Evolutionary conservation across 2,888 invertebrate species (phyloP).

Genomic region (Anorthoa munda): DNA sequence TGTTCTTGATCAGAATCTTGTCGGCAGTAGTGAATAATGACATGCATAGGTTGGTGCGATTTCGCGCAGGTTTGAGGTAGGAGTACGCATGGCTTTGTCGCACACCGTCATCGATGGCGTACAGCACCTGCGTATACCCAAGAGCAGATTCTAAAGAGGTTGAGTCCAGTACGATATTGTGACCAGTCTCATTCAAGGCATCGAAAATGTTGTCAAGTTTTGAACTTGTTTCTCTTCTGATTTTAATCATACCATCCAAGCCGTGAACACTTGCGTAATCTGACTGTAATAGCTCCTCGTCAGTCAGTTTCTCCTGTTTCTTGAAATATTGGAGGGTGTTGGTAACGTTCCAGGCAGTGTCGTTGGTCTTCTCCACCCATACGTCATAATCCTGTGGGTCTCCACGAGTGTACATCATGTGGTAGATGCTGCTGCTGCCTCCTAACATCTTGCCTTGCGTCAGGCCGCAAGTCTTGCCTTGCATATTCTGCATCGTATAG

Average conservation of each 20-base stretch:
- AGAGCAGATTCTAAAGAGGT: constrained; percentile 17
- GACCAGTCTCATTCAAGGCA: constrained; percentile 36
- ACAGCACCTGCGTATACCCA: constrained; percentile 18
- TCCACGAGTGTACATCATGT: constrained; percentile 67
- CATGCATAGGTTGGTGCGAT: constrained; percentile 27
- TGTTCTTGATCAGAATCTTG: constrained; percentile 40
- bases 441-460: constrained; percentile 75
- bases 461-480: constrained; percentile 38
- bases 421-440: constrained; percentile 70
- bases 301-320: constrained; percentile 70
- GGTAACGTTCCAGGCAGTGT: constrained; percentile 67
- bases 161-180: constrained; percentile 14
- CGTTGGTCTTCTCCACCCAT: constrained; percentile 67
- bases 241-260: constrained; percentile 24
- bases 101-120: constrained; percentile 5
- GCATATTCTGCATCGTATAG: constrained; percentile 61
- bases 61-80: constrained; percentile 1
- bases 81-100: constrained; percentile 26
- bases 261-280: constrained; percentile 29
- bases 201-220: constrained; percentile 1
- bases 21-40: constrained; percentile 28
- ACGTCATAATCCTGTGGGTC: constrained; percentile 65
- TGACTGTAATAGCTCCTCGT: constrained; percentile 53
- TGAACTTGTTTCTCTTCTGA: constrained; percentile 28
- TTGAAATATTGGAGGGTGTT: constrained; percentile 69